Evolutionary conservation across 2,797 vertebrate species (phyloP).

Genomic region (Acipenser ruthenus): DNA sequence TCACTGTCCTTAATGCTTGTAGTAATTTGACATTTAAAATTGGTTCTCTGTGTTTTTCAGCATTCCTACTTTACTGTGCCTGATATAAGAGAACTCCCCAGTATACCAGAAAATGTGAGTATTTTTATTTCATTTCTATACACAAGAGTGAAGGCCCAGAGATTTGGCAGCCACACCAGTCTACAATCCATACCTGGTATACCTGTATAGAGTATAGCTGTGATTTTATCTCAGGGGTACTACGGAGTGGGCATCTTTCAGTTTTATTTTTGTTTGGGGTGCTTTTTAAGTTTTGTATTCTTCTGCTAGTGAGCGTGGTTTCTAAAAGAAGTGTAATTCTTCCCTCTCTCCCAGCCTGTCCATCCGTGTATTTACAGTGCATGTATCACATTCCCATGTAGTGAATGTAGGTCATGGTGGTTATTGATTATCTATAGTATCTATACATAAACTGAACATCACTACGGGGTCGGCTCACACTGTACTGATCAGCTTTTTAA

Average conservation of each 20-base stretch:
- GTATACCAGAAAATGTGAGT: constrained; percentile 97
- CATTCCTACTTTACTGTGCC: constrained; percentile 94
- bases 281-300: neutral
- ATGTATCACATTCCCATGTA: no score
- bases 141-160: neutral
- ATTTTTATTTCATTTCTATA: neutral
- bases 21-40: no score
- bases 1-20: no score
- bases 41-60: constrained; percentile 41
- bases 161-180: neutral
- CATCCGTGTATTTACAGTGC: no score
- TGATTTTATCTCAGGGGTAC: neutral
- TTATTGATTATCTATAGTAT: no score
- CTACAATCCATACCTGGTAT: neutral
- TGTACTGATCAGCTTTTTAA: no score
- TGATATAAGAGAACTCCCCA: constrained; percentile 83
- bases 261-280: neutral
- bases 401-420: no score
- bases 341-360: no score
- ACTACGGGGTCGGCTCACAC: no score
- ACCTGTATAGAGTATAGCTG: neutral
- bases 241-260: neutral
- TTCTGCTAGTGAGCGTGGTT: no score
- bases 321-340: no score
- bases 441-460: no score